Conservation (phyloP, 2,113 vertebrate species). For the Probosciger aterrimus region DNA sequence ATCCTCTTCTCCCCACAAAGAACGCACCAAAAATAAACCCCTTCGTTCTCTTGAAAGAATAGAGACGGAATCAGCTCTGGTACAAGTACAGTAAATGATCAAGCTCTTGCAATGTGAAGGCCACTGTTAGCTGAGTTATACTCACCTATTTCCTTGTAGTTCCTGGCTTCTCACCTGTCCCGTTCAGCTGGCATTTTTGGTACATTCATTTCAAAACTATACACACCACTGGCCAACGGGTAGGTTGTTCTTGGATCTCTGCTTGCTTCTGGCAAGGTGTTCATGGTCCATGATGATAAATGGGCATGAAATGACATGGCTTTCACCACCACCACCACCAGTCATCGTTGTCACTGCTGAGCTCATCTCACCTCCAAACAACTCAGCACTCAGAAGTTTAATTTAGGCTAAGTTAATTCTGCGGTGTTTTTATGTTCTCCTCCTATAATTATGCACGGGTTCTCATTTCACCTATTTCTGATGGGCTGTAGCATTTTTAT, state of each 20-base stretch:
- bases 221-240: background rate
- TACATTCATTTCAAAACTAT: background rate
- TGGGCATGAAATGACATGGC: background rate
- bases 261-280: conserved; percentile 26
- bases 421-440: background rate
- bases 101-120: background rate
- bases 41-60: background rate
- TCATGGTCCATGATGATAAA: background rate
- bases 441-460: conserved; percentile 51
- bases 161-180: background rate
- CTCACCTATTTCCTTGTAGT: background rate
- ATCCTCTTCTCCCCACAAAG: background rate
- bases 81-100: background rate
- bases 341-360: conserved; percentile 19
- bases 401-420: conserved; percentile 34
- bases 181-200: background rate
- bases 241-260: conserved; percentile 63
- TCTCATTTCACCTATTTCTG: conserved; percentile 59
- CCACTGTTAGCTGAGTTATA: background rate
- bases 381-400: conserved; percentile 42
- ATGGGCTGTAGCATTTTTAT: conserved; percentile 43
- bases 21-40: background rate
- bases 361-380: conserved; percentile 37
- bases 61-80: background rate
- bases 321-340: background rate